phyloP scores from a whole-genome alignment of 2,888 invertebrate species.

The Agapostemon virescens region DNA sequence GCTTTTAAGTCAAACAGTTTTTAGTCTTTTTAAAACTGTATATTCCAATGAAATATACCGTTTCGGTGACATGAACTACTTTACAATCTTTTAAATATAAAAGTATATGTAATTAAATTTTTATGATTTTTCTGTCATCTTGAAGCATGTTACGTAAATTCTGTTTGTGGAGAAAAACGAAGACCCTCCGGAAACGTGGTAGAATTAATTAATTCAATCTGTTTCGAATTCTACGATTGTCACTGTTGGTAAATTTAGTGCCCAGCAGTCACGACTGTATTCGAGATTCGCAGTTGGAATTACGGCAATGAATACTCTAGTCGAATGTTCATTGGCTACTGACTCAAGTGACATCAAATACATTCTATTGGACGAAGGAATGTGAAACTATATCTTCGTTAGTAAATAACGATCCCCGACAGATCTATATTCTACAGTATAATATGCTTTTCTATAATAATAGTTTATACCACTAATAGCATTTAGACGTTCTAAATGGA shows the following conservation, averaged over 20 bases:
- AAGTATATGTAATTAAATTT: background rate
- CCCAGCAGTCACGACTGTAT: background rate
- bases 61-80: no score
- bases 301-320: background rate
- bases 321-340: background rate
- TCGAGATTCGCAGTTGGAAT: background rate
- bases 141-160: background rate
- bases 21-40: no score
- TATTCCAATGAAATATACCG: no score
- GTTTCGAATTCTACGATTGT: background rate
- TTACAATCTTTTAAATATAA: no score
- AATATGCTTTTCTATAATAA: no score
- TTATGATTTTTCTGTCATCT: background rate
- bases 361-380: background rate
- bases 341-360: background rate
- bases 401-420: background rate
- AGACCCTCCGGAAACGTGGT: background rate
- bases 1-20: no score
- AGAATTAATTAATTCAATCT: background rate
- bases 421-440: no score
- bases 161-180: background rate
- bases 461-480: no score
- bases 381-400: background rate
- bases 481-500: no score
- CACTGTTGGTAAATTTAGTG: background rate